Base-by-base conservation (phyloP, 2,113 vertebrate species). In the Tragelaphus scriptus region DNA sequence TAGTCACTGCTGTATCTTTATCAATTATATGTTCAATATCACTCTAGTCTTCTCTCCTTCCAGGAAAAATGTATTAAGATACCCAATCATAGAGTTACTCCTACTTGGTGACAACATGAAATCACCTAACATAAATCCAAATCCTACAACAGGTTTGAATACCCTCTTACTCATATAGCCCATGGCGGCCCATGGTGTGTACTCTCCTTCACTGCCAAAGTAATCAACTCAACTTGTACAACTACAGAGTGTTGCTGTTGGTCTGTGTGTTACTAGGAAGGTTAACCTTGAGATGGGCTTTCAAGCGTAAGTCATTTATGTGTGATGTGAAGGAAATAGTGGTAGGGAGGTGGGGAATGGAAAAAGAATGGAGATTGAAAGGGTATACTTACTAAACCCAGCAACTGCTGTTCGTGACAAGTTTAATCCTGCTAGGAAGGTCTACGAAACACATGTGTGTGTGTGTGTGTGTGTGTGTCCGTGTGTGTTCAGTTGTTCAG, bases 151-250 rank as follows among this genome's bases (percentile, higher is more conserved):
- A n/a, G 19, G 14, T 16, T 92, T 68, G 55, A 75, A 80, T 59
- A 85, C 16, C 15, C 8, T 40, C 26, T 87, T 56, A 47, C 23
- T 58, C 14, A 58, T 8, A 77, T 0, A 81, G 40, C 21, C 2
- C 5, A 44, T 0, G 1, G 15, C n/a, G 61, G 2, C 21, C 25
- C 5, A 17, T 5, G 13, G 25, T 53, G 8, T 53, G 2, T 17
- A 80, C 68, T n/a, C 63, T 23, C n/a, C 7, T 21, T 94, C 7
- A 30, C 14, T 81, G 28, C 25, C 32, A 86, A 86, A n/a, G 15
- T 65, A 86, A 21, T 14, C 32, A 96, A 86, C 1, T 9, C 68
- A 94, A 61, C 49, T 79, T 51, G 44, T 77, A n/a, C 55, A 77
- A 23, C 21, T 68, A 44, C 2, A 86, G 30, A 86, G 10, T 47